Conservation (phyloP, 2,113 vertebrate genomes). For the Notarius quadriscutis region DNA sequence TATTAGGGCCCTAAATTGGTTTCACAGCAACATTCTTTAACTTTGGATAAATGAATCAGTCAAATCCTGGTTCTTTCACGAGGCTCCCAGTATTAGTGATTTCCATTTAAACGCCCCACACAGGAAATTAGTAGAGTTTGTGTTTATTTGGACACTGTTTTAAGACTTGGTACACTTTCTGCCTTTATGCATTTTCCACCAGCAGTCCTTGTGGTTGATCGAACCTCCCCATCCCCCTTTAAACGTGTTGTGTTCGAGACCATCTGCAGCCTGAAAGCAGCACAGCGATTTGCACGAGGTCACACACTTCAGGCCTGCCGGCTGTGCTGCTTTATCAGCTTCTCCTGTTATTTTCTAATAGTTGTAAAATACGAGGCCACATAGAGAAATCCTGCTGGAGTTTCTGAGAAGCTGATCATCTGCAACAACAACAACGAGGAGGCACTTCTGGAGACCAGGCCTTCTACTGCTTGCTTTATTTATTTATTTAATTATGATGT, state of each 20-base stretch:
- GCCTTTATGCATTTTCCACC: background rate
- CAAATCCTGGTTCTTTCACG: background rate
- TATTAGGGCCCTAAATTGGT: background rate
- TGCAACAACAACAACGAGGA: conserved; percentile 9
- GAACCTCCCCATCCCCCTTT: background rate
- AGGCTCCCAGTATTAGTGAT: background rate
- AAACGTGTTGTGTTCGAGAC: background rate
- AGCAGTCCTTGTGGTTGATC: background rate
- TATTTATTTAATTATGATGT: background rate
- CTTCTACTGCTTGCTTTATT: background rate
- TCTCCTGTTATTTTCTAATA: background rate
- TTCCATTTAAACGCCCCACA: background rate
- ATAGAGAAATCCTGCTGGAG: background rate
- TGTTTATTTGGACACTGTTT: background rate
- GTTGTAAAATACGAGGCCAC: background rate
- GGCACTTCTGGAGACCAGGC: background rate
- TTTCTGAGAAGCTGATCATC: background rate
- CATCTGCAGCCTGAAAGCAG: background rate
- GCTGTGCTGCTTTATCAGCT: background rate
- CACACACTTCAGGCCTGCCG: background rate
- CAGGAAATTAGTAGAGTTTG: background rate
- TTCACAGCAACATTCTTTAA: background rate
- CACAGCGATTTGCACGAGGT: conserved; percentile 6
- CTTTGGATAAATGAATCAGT: background rate
- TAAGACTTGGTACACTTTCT: background rate